Evolutionary conservation across 2,888 invertebrate genomes (phyloP).

Genomic region (Chaitophorus viminalis): DNA sequence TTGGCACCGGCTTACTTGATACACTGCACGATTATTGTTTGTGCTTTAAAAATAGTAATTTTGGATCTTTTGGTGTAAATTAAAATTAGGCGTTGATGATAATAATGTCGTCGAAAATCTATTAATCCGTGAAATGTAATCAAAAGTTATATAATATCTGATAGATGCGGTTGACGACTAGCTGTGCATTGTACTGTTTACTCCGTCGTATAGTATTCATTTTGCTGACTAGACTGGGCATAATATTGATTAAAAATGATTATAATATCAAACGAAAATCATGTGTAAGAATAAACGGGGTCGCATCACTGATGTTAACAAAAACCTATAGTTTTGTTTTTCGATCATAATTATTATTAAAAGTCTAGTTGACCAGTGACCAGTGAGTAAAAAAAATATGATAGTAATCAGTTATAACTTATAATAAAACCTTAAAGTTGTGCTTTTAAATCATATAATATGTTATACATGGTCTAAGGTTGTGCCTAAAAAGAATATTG

Average conservation of each 20-base stretch:
- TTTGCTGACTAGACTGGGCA: not conserved
- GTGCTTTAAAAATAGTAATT: not conserved
- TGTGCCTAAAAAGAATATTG: no score
- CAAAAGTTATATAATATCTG: not conserved
- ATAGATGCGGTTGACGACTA: not conserved
- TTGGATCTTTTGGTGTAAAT: not conserved
- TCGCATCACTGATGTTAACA: no score
- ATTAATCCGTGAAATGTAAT: not conserved
- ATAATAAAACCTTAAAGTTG: no score
- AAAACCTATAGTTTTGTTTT: no score
- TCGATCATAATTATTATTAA: not conserved
- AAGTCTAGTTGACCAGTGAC: not conserved
- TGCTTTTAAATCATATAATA: no score
- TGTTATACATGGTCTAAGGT: no score
- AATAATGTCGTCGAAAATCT: not conserved
- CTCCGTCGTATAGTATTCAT: not conserved
- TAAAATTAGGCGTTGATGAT: not conserved
- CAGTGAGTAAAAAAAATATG: not conserved
- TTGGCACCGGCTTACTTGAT: not conserved
- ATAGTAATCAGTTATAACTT: not conserved
- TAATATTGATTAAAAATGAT: not conserved
- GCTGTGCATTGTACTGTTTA: not conserved
- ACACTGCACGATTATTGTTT: no score
- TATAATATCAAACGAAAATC: not conserved
- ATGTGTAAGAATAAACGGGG: not conserved